A percentile compares a stretch with the other conserved stretches of the same genome.
These are phyloP conservation scores for Trachymyrmex septentrionalis DNA, from an alignment of 1,140 invertebrate species.

Conservation along the genomic window DNA sequence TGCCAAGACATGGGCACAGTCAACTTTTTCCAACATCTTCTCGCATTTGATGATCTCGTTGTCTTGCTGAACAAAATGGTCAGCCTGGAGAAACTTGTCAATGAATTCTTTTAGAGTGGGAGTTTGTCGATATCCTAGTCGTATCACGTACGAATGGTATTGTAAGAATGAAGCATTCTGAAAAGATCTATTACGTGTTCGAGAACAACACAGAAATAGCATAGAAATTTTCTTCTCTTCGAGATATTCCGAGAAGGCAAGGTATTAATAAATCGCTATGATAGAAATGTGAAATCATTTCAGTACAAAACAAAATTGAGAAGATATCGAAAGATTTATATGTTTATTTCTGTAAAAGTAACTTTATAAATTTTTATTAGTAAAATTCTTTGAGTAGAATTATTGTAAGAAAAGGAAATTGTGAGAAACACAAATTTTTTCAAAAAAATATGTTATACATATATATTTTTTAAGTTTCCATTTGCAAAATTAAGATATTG, in stretches of 20 bases:
- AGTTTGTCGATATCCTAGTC: background rate
- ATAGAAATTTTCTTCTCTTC: background rate
- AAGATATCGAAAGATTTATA: background rate
- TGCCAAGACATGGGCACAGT: background rate
- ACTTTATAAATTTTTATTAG: background rate
- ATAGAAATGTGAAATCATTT: constrained; percentile 15
- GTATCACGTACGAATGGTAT: constrained; percentile 17
- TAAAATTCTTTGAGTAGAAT: background rate
- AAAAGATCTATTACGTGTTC: background rate
- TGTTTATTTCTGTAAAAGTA: background rate
- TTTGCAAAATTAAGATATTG: background rate
- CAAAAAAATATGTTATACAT: background rate
- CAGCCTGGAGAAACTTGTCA: constrained; percentile 1
- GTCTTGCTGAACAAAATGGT: background rate
- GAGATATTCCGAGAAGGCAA: background rate
- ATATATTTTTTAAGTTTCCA: background rate
- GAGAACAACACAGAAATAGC: background rate
- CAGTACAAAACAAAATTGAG: background rate
- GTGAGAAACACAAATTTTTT: background rate
- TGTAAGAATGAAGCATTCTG: background rate
- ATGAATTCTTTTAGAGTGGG: background rate
- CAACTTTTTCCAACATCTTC: background rate
- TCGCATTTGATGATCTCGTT: background rate
- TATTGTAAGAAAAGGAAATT: background rate
- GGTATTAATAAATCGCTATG: background rate